Evolutionary conservation across 1,140 invertebrate species (phyloP), one percentile per base, ranked within the genome.

Genomic region (Anthonomus grandis): DNA sequence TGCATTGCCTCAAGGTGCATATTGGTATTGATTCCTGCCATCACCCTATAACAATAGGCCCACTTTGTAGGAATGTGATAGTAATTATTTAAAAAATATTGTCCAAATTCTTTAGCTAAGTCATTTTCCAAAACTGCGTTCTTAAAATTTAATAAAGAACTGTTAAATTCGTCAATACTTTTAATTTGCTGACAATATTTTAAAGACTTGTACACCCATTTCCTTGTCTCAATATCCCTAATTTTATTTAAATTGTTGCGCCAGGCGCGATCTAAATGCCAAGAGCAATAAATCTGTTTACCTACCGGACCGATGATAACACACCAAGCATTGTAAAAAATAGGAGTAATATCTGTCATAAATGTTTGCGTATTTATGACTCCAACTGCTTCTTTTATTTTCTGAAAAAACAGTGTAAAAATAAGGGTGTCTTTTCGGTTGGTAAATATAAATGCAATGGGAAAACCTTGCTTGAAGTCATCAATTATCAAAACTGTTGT

Each of bases 401-500:
- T 25, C 4, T 36, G 17, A 46, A 64, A 63, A 52, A 59, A 60
- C 9, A 63, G 0, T 27, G 58, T 8, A 23, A 22, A 42, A 13
- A 62, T 38, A 24, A 10, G 21, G 12, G 50, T 44, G 42, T 67
- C 65, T 48, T 54, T 57, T 19, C 62, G n/a, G 41, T 65, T 65
- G 25, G 49, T 41, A 37, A 62, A 47, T 56, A 65, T 65, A 34
- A 47, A 64, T 4, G 64, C 61, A 3, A 38, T 37, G 8, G 62
- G 64, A 46, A 64, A 57, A 3, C 56, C 62, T 47, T 65, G 22
- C 3, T 42, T 18, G 24, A 59, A 52, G 19, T 66, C 62, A 56
- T 66, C 64, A 9, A 62, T n/a, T 4, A 62, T 47, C 24, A 66
- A 19, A 17, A 67, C 12, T 22, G 64, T 66, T 8, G 45, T 56